A percentile compares a stretch with the other conserved stretches of the same genome.
phyloP scores from a whole-genome alignment of 2,113 vertebrate species.

The Oxyruncus cristatus region DNA sequence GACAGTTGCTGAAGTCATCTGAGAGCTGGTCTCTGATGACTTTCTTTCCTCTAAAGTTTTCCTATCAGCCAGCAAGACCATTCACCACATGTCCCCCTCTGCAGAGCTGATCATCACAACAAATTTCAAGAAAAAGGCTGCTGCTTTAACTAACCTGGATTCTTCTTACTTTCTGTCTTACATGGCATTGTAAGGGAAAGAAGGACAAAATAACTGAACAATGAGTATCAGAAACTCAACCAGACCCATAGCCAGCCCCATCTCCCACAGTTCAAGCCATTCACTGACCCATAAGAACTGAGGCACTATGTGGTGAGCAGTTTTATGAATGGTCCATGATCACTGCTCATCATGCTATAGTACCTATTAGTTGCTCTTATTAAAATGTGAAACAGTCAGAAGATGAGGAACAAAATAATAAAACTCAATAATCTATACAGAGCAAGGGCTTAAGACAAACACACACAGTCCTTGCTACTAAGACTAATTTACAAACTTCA shows the following conservation, averaged over 20 bases:
- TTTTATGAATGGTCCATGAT: not conserved
- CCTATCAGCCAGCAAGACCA: not conserved
- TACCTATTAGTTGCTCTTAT: not conserved
- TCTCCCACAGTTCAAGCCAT: not conserved
- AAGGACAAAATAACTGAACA: not conserved
- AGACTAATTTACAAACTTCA: not conserved
- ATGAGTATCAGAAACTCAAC: not conserved
- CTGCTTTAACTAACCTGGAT: not conserved
- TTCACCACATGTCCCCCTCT: not conserved
- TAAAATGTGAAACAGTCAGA: not conserved
- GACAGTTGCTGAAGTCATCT: not conserved
- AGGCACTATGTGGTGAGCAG: fast-evolving
- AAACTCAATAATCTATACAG: not conserved
- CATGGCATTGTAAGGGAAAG: not conserved
- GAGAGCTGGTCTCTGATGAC: not conserved
- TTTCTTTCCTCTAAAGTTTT: not conserved
- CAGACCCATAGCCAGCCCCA: not conserved
- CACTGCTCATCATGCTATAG: not conserved
- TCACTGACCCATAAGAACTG: not conserved
- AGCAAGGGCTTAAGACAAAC: not conserved
- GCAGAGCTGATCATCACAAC: not conserved
- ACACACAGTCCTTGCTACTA: not conserved
- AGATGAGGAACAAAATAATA: not conserved
- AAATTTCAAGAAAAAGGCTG: not conserved
- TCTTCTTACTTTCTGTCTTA: not conserved